These are phyloP conservation scores for Papilio xuthus DNA, from an alignment of 1,140 invertebrate species.

Conservation along the genomic window DNA sequence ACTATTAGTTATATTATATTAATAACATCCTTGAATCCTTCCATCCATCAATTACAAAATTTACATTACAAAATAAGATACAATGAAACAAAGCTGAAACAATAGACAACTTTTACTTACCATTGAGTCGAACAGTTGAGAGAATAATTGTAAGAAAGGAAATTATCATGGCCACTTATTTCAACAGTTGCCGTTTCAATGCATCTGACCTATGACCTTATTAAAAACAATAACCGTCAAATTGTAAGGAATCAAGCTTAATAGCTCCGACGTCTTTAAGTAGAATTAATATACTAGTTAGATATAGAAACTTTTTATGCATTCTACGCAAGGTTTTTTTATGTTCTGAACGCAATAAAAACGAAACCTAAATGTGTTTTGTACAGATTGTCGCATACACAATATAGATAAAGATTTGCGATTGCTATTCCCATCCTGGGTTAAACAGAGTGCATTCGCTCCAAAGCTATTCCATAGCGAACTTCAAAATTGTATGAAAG, in stretches of 20 bases:
- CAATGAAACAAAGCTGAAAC: slow-evolving; percentile 2
- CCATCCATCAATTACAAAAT: not conserved
- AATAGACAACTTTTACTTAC: slow-evolving; percentile 35
- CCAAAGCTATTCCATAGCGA: too few relatives aligned
- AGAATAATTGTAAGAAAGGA: slow-evolving; percentile 28
- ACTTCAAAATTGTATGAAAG: too few relatives aligned
- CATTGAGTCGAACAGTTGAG: not conserved
- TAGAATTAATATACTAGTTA: not conserved
- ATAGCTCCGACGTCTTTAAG: slow-evolving; percentile 40
- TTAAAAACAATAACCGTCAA: slow-evolving; percentile 53
- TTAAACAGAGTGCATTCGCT: too few relatives aligned
- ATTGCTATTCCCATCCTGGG: too few relatives aligned
- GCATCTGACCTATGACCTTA: slow-evolving; percentile 57
- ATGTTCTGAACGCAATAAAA: not conserved
- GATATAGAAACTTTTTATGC: not conserved
- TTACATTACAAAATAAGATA: not conserved
- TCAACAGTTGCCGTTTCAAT: slow-evolving; percentile 40
- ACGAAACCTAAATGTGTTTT: not conserved
- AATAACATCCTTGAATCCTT: not conserved
- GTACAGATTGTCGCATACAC: too few relatives aligned
- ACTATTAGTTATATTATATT: too few relatives aligned
- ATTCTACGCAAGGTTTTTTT: not conserved
- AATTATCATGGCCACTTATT: slow-evolving; percentile 25
- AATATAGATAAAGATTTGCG: too few relatives aligned
- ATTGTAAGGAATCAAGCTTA: slow-evolving; percentile 54